phyloP scores from a whole-genome alignment of 1,140 invertebrate genomes.

The Zaprionus tsacasi region DNA sequence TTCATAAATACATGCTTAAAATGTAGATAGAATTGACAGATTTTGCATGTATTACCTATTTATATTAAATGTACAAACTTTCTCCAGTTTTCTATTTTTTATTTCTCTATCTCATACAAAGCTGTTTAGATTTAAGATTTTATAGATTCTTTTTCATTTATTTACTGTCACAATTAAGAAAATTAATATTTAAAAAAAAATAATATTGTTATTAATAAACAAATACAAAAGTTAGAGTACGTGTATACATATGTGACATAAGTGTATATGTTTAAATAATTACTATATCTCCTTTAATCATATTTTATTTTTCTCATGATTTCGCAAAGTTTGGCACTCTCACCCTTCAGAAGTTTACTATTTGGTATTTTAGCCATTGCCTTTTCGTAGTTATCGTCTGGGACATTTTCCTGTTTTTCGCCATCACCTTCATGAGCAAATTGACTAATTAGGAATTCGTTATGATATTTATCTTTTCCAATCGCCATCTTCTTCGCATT shows the following conservation, averaged over 20 bases:
- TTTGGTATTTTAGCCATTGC: constrained; percentile 64
- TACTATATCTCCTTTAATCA: not conserved
- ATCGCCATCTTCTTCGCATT: constrained; percentile 19
- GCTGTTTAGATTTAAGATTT: no score
- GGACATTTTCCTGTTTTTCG: constrained; percentile 7
- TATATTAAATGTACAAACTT: not conserved
- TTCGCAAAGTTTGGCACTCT: constrained; percentile 67
- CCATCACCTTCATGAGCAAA: constrained; percentile 32
- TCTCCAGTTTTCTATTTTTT: no score
- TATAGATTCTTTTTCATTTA: no score
- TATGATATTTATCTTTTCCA: constrained; percentile 51
- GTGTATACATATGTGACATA: no score
- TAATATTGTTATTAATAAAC: no score
- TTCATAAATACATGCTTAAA: not conserved
- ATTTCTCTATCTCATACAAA: no score
- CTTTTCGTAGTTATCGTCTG: constrained; percentile 66
- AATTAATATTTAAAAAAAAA: no score
- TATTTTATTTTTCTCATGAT: constrained; percentile 6
- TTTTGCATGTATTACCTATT: not conserved
- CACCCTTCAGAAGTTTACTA: constrained; percentile 73
- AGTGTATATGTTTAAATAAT: not conserved
- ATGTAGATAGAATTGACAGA: not conserved
- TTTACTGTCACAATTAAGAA: not conserved
- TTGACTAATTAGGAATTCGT: constrained; percentile 45
- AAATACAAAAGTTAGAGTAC: not conserved